Conservation (phyloP, 2,888 invertebrate genomes). For the Thereva nobilitata region DNA sequence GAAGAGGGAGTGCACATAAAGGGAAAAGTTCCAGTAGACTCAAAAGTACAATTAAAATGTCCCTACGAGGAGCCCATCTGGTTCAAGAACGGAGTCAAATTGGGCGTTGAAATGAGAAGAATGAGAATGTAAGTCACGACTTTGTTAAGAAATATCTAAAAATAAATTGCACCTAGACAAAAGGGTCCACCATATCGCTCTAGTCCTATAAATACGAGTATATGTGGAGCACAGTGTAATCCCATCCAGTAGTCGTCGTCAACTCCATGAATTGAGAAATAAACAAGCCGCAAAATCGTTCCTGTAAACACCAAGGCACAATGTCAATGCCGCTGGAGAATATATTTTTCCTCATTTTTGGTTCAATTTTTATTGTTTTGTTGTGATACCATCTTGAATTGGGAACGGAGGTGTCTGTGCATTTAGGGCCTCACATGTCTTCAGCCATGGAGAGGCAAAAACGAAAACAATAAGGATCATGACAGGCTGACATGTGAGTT, state of each 20-base stretch:
- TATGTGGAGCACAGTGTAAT: no score
- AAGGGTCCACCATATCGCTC: not conserved
- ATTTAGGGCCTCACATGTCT: not conserved
- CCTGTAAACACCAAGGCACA: no score
- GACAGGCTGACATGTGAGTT: constrained; percentile 19
- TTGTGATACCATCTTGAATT: no score
- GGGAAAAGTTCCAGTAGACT: constrained; percentile 43
- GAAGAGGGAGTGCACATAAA: constrained; percentile 35
- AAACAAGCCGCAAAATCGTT: no score
- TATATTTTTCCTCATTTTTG: no score
- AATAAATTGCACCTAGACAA: not conserved
- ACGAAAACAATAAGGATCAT: constrained; percentile 15
- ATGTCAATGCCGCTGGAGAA: no score
- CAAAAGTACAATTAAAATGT: constrained; percentile 44
- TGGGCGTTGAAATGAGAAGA: constrained; percentile 39
- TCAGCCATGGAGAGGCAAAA: not conserved
- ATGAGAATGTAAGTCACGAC: constrained; percentile 43
- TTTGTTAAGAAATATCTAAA: not conserved
- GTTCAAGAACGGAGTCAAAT: constrained; percentile 44
- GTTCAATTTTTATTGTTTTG: no score
- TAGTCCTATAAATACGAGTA: not conserved
- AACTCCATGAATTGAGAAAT: no score
- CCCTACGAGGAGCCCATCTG: constrained; percentile 44
- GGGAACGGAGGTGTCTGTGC: no score
- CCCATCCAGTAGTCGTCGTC: no score